Conservation (phyloP, 1,140 invertebrate genomes). For the Leptinotarsa undecemlineata region DNA sequence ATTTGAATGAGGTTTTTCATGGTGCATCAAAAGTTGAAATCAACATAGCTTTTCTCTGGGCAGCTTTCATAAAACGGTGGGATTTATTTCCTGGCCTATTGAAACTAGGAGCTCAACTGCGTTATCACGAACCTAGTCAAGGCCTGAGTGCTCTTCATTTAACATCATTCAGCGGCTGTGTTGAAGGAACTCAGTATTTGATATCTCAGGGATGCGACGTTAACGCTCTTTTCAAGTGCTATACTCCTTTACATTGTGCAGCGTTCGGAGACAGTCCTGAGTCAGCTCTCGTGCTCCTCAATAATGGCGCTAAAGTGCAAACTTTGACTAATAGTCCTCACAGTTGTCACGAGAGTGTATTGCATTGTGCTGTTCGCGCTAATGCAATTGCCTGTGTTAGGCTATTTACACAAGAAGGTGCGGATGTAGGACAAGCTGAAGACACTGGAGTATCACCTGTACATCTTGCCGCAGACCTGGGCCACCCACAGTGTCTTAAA, state of each 20-base stretch:
- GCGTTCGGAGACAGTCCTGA: constrained; percentile 77
- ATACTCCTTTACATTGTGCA: constrained; percentile 78
- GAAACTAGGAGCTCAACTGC: constrained; percentile 67
- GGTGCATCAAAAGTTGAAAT: constrained; percentile 65
- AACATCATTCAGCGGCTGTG: constrained; percentile 75
- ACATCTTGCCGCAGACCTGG: constrained; percentile 76
- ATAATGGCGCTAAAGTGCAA: constrained; percentile 64
- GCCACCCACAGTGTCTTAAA: constrained; percentile 69
- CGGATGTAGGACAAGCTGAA: constrained; percentile 70
- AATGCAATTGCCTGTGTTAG: constrained; percentile 75
- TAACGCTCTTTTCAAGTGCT: constrained; percentile 68
- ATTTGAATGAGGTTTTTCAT: constrained; percentile 57
- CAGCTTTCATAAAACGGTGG: constrained; percentile 68
- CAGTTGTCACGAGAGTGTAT: constrained; percentile 73
- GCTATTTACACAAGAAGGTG: constrained; percentile 70
- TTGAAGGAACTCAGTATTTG: constrained; percentile 70
- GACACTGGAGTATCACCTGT: constrained; percentile 74
- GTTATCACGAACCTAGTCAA: constrained; percentile 67
- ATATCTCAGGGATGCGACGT: constrained; percentile 70
- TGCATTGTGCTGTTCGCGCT: constrained; percentile 76
- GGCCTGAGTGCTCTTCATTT: constrained; percentile 74
- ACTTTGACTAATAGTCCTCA: constrained; percentile 59
- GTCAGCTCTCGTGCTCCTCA: constrained; percentile 71
- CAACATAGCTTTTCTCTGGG: constrained; percentile 71
- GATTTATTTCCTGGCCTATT: constrained; percentile 66